Percentiles rank a stretch among this genome's conserved stretches.
phyloP scores from a whole-genome alignment of 2,888 invertebrate species.

The Tortrix viridana region DNA sequence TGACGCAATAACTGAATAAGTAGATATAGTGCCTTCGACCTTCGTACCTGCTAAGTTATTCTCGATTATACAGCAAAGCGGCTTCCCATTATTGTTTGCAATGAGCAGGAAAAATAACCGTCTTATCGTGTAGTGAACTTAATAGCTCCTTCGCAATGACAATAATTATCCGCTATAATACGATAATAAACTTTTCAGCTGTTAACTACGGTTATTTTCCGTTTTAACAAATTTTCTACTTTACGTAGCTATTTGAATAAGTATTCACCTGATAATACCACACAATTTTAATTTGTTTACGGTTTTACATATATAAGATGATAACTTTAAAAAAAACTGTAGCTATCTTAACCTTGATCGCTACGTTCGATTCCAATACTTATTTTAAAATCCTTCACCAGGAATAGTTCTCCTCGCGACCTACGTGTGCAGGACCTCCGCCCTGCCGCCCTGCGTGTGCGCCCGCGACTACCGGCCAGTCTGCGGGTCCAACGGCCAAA shows the following conservation, averaged over 20 bases:
- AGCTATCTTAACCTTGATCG: no score
- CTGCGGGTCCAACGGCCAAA: constrained; percentile 89
- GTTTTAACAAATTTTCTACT: no score
- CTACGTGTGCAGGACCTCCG: constrained; percentile 45
- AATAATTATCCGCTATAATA: background rate
- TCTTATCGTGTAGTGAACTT: constrained; percentile 33
- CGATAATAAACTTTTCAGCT: background rate
- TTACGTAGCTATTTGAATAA: no score
- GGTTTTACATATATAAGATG: no score
- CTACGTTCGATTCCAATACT: background rate
- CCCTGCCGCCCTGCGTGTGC: constrained; percentile 58
- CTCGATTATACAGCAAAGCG: no score
- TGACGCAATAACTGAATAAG: no score
- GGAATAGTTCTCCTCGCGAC: constrained; percentile 51
- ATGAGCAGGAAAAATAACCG: constrained; percentile 19
- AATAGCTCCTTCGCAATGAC: constrained; percentile 12
- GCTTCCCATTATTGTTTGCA: constrained; percentile 15
- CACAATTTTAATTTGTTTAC: no score
- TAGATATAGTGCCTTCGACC: no score
- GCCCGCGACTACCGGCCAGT: constrained; percentile 71
- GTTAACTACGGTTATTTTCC: no score
- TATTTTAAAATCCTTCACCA: constrained; percentile 40
- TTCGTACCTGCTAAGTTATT: no score
- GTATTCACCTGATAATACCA: no score
- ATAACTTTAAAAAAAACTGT: no score